These are phyloP conservation scores for Mormyrus iriodes DNA, from an alignment of 2,113 vertebrate species.

Conservation along the genomic window DNA sequence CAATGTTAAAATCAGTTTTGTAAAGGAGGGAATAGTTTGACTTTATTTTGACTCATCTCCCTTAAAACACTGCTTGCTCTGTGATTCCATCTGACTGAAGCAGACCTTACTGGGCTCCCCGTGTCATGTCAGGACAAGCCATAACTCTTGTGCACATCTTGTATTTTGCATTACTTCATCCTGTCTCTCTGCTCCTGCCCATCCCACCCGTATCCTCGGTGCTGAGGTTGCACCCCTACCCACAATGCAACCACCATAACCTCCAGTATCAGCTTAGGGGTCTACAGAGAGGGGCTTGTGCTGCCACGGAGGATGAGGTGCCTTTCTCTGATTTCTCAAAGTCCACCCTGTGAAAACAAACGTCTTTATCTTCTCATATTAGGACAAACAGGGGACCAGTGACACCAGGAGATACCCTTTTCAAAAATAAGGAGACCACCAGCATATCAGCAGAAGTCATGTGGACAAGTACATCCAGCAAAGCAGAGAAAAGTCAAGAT, in stretches of 20 bases:
- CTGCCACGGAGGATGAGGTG: too few species aligned
- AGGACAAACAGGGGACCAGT: neutral
- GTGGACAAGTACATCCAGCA: neutral
- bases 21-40: neutral
- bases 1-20: neutral
- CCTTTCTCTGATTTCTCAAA: neutral
- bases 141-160: neutral
- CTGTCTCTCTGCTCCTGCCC: neutral
- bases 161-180: neutral
- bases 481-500: neutral
- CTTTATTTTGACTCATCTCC: neutral
- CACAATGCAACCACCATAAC: neutral
- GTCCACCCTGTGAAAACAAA: neutral
- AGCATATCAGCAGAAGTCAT: neutral
- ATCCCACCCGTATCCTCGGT: neutral
- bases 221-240: neutral
- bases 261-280: neutral
- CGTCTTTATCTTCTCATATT: neutral
- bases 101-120: neutral
- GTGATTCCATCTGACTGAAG: neutral
- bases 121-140: conserved; percentile 9
- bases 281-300: neutral
- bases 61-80: neutral
- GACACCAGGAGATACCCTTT: neutral
- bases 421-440: neutral